Evolutionary conservation across 1,140 invertebrate species (phyloP), one percentile per base, ranked within the genome.

Genomic region (Ericerus pela): DNA sequence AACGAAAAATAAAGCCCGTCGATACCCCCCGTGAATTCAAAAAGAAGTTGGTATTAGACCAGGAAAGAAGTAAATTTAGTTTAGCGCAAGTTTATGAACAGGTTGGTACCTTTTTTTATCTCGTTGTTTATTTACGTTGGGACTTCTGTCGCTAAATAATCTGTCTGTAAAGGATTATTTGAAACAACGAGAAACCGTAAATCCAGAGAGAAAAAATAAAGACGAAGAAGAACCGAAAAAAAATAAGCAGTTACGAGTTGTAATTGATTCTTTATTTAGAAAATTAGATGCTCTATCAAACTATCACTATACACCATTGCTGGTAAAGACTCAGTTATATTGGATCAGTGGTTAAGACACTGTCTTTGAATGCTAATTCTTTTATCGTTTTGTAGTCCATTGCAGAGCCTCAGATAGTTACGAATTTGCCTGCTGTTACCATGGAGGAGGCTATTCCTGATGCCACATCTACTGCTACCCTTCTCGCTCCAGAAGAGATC

Each of bases 361-460:
- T n/a, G 18, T 16, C 28, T 27, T 28, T 31, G 22, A 3, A 22
- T 22, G 16, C 36, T 14, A 14, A 14, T 37, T 36, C 58, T 16
- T 26, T 53, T n/a, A n/a, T n/a, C n/a, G 52, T 56, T 60, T 71
- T 72, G 59, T 58, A 85, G 73, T 78, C 80, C 11, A 75, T 79
- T 56, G 82, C 91, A 1, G 95, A 99, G 64, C 69, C 96, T 0
- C 90, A 88, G 70, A 85, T 98, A 61, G 73, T 97, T 1, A 88
- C 77, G 52, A 97, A 98, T 70, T 71, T 92, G 59, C 89, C 93
- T 16, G 85, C 92, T 2, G 84, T 98, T 52, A 77, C 72, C 27
- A 88, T 96, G 78, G 96, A 98, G 73, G 94, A 98, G 73, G 88
- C 95, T n/a, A 88, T 88, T 2, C 94, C 93, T 28, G 74, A 88